Percentiles rank a stretch among this genome's conserved stretches.
These are phyloP conservation scores for Ictalurus punctatus DNA, from an alignment of 2,113 vertebrate species.

Conservation along the genomic window DNA sequence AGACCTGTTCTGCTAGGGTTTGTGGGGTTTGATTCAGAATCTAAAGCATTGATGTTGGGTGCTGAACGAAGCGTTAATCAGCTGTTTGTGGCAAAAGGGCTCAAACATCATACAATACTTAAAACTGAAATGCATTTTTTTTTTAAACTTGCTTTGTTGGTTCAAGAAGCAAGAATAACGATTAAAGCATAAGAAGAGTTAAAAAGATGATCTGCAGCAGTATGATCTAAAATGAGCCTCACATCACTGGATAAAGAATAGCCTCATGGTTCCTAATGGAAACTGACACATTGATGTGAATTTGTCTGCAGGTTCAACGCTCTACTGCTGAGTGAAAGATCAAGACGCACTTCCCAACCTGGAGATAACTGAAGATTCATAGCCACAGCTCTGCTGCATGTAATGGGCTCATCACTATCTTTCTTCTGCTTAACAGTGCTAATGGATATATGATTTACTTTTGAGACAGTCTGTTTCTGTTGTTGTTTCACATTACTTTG, in stretches of 20 bases:
- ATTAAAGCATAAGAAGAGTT: background rate
- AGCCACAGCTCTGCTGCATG: background rate
- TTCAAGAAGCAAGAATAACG: background rate
- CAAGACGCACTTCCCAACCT: background rate
- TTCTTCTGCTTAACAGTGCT: background rate
- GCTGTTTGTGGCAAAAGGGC: background rate
- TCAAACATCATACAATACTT: background rate
- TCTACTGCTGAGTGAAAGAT: slow-evolving; percentile 5
- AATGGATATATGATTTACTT: slow-evolving; percentile 26
- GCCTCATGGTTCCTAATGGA: background rate
- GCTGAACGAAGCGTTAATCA: background rate
- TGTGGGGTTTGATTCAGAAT: background rate
- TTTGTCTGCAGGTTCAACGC: background rate
- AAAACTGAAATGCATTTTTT: background rate
- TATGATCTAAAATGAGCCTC: background rate
- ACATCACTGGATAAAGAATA: background rate
- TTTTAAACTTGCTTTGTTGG: background rate
- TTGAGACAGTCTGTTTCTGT: background rate
- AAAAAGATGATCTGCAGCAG: background rate
- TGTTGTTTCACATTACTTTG: background rate
- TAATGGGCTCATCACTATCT: background rate
- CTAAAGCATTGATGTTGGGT: background rate
- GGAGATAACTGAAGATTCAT: background rate
- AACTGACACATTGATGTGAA: background rate
- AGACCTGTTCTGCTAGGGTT: background rate